A percentile compares a stretch with the other conserved stretches of the same genome.
Conservation (phyloP, 1,140 invertebrate genomes). For the Marisa cornuarietis region DNA sequence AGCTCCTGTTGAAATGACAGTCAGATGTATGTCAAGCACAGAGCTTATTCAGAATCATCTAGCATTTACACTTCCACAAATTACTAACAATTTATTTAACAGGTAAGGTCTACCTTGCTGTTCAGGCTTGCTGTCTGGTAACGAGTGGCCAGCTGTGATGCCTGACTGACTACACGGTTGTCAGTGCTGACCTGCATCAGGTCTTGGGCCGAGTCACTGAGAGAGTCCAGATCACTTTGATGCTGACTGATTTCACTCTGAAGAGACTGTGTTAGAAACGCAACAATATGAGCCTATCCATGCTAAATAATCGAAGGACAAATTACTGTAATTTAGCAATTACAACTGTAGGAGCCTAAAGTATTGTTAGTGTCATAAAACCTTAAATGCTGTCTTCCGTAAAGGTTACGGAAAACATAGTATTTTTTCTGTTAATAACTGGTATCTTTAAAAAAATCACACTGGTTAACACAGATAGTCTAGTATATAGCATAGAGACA, state of each 20-base stretch:
- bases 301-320: too few species aligned
- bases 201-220: constrained; percentile 88
- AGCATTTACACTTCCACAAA: constrained; percentile 7
- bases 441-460: too few species aligned
- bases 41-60: too few species aligned
- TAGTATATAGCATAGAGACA: too few species aligned
- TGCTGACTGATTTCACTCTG: constrained; percentile 84
- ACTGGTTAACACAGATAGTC: too few species aligned
- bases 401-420: too few species aligned
- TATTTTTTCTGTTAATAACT: too few species aligned
- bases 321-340: too few species aligned
- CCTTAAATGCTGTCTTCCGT: too few species aligned
- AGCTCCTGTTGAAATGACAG: constrained; percentile 72
- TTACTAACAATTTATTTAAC: background rate
- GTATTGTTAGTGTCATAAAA: too few species aligned
- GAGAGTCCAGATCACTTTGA: constrained; percentile 90
- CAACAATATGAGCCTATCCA: too few species aligned
- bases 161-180: constrained; percentile 70
- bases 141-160: constrained; percentile 87
- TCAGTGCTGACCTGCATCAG: constrained; percentile 58
- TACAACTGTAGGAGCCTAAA: too few species aligned
- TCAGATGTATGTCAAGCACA: background rate
- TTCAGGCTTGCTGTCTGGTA: constrained; percentile 90
- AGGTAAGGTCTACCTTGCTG: constrained; percentile 74
- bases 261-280: constrained; percentile 29